Evolutionary conservation across 2,797 vertebrate genomes (phyloP).

Genomic region (Bovichtus diacanthus): DNA sequence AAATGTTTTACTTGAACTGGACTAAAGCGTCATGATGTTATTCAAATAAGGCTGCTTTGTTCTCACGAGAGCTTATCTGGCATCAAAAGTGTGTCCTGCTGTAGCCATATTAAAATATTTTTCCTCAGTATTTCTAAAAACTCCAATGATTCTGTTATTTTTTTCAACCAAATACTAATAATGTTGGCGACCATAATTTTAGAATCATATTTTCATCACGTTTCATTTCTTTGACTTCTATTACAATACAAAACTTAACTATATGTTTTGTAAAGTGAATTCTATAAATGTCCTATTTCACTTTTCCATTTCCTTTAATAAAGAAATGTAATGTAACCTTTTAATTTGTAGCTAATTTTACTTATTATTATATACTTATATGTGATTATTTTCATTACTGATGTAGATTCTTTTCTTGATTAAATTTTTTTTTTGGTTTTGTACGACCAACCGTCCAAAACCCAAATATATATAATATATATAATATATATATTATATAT

Average conservation of each 20-base stretch:
- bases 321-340: neutral
- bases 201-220: neutral
- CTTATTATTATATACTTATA: no score
- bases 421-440: no score
- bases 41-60: constrained; percentile 67
- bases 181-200: neutral
- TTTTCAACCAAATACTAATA: neutral
- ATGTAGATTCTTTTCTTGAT: neutral
- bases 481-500: no score
- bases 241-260: neutral
- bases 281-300: neutral
- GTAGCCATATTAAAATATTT: neutral
- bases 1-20: constrained; percentile 39
- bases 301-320: neutral
- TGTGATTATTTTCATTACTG: neutral
- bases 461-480: no score
- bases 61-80: constrained; percentile 65
- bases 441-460: neutral
- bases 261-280: neutral
- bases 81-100: no score
- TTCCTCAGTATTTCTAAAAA: neutral
- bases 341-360: neutral
- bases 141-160: neutral
- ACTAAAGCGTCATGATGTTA: constrained; percentile 69
- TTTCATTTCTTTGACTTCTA: neutral